Percentiles rank a stretch among this genome's conserved stretches.
Conservation (phyloP, 2,888 invertebrate species). For the Meteorus cinctellus region DNA sequence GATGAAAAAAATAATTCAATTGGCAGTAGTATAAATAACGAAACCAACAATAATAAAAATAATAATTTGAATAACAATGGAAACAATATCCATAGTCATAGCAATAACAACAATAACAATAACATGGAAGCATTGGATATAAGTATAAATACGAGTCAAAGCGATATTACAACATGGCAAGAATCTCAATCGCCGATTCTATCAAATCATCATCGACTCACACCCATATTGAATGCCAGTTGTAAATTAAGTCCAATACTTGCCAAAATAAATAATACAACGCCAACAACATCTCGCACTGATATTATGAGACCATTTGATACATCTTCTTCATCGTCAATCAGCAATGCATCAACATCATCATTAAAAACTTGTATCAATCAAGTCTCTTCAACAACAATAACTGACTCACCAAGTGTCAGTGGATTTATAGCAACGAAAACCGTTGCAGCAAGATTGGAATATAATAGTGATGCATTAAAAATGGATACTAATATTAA, state of each 20-base stretch:
- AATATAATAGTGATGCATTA: not conserved
- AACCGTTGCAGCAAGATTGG: not conserved
- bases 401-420: conserved; percentile 56
- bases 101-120: conserved; percentile 31
- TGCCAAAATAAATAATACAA: conserved; percentile 55
- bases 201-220: conserved; percentile 62
- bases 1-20: conserved; percentile 68
- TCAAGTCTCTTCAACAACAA: conserved; percentile 62
- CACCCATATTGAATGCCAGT: conserved; percentile 64
- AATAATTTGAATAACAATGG: conserved; percentile 30
- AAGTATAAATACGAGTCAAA: conserved; percentile 35
- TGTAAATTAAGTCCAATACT: conserved; percentile 66
- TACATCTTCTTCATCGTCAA: conserved; percentile 66
- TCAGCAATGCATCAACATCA: conserved; percentile 69
- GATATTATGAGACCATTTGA: conserved; percentile 59
- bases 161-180: conserved; percentile 38
- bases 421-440: conserved; percentile 1
- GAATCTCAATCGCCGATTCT: conserved; percentile 55
- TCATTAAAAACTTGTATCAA: conserved; percentile 62
- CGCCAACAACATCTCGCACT: conserved; percentile 55
- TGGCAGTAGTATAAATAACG: conserved; percentile 58
- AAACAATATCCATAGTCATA: conserved; percentile 47
- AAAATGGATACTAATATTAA: conserved; percentile 9
- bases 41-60: conserved; percentile 51
- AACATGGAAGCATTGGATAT: conserved; percentile 31